Evolutionary conservation across 2,888 invertebrate genomes (phyloP), one percentile per base, ranked within the genome.

Genomic region (Petrophora chlorosata): DNA sequence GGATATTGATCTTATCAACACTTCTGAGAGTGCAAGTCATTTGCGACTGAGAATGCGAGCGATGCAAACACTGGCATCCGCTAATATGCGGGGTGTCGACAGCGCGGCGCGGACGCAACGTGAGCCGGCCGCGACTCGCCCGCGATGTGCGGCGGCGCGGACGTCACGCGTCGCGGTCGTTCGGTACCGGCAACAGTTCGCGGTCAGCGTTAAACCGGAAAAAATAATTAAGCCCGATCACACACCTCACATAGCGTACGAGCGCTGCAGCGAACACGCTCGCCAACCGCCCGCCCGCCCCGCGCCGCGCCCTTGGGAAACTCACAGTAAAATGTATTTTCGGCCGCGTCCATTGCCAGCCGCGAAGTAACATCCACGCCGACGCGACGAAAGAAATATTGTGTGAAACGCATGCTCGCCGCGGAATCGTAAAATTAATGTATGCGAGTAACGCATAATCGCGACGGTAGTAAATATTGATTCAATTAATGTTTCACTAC

Each of bases 311-410:
- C 87, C 88, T 87, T 88, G 88, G 76, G 71, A 75, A 80, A 79
- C 76, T 76, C 79, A 87, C 85, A 84, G 84, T 85, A 85, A 86
- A 88, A 82, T 78, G 65, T 88, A 88, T 88, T 86, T 88, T 84
- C 79, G 79, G 85, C 80, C 59, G 75, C 76, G 76, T 77, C 81
- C 83, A 86, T 83, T 86, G 86, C 86, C 84, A 84, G 82, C 80
- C 80, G 76, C 81, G 73, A 67, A 79, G 82, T 77, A 77, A 79
- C 80, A 79, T 79, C 76, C 79, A 76, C 67, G 74, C 65, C 73
- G 68, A 63, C 66, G 78, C 73, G 68, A 63, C 66, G 78, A 85
- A 83, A 83, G 76, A 84, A 80, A 75, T 73, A 76, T 61, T 69
- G 73, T 73, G 74, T 67, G 70, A 73, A 76, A 73, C 67, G 63